Conservation (phyloP, 2,888 invertebrate species). For the Synergus itoensis region DNA sequence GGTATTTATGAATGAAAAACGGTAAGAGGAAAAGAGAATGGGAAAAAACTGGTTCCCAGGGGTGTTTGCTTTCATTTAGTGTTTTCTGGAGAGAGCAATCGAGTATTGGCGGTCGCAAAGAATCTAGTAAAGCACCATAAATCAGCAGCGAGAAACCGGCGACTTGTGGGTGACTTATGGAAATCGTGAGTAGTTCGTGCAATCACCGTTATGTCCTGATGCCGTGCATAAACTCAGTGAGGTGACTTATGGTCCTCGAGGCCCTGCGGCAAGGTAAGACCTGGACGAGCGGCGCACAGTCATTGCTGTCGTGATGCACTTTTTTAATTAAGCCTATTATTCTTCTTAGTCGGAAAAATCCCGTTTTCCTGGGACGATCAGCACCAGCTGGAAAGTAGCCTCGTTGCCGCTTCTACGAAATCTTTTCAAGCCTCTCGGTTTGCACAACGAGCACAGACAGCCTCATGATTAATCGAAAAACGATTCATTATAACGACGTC, state of each 20-base stretch:
- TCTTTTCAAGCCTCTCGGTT: conserved; percentile 1
- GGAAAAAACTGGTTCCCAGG: background rate
- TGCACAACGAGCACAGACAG: conserved; percentile 18
- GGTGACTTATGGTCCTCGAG: conserved; percentile 57
- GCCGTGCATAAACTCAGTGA: conserved; percentile 52
- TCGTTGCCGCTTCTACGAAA: conserved; percentile 29
- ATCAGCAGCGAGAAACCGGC: conserved; percentile 56
- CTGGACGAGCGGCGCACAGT: conserved; percentile 43
- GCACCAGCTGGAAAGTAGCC: conserved; percentile 13
- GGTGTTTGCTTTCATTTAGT: conserved; percentile 17
- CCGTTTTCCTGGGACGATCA: conserved; percentile 24
- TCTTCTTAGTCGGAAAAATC: conserved; percentile 18
- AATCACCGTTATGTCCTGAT: conserved; percentile 67
- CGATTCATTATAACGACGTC: conserved; percentile 26
- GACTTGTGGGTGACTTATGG: conserved; percentile 68
- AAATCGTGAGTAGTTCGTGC: conserved; percentile 70
- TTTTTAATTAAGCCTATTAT: conserved; percentile 45
- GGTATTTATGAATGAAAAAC: no score
- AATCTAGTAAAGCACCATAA: conserved; percentile 56
- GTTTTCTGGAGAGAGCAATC: conserved; percentile 1
- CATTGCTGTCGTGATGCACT: conserved; percentile 52
- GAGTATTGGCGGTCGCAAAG: conserved; percentile 38
- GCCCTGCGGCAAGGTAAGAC: conserved; percentile 56
- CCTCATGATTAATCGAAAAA: conserved; percentile 19
- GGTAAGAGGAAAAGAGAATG: no score